Evolutionary conservation across 53 echinoderm and acorn worm species (phyloP).

Genomic region (Paracentrotus lividus): DNA sequence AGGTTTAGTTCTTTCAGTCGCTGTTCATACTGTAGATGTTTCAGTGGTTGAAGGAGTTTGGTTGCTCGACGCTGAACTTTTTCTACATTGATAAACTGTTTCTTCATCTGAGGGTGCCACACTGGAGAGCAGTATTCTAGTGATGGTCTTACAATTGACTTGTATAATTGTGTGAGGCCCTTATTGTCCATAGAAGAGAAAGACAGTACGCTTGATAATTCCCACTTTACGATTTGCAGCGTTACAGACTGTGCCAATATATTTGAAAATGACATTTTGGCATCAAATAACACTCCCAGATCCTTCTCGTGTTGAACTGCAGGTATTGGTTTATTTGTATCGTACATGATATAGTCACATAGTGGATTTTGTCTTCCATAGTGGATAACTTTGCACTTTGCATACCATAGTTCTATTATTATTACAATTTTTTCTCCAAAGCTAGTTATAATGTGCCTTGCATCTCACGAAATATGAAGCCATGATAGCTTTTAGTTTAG

Average conservation of each 20-base stretch:
- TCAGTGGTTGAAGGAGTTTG: background rate
- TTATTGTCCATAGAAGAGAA: conserved; percentile 43
- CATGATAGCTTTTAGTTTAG: too few species aligned
- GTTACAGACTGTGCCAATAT: background rate
- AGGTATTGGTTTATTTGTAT: background rate
- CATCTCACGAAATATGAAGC: too few species aligned
- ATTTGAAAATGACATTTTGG: conserved; percentile 11
- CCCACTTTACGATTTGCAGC: conserved; percentile 38
- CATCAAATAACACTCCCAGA: background rate
- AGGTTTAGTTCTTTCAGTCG: background rate
- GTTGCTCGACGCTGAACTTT: conserved; percentile 49
- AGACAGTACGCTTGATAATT: conserved; percentile 50
- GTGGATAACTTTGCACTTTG: conserved; percentile 50
- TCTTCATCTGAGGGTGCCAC: conserved; percentile 46
- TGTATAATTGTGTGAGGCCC: conserved; percentile 32
- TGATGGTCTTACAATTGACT: conserved; percentile 13
- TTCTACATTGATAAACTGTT: conserved; percentile 18
- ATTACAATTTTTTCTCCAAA: too few species aligned
- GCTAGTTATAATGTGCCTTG: too few species aligned
- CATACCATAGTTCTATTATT: too few species aligned
- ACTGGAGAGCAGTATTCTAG: conserved; percentile 23
- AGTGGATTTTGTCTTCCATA: conserved; percentile 23
- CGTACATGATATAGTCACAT: background rate
- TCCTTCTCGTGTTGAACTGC: background rate
- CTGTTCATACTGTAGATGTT: background rate